Evolutionary conservation across 1,140 invertebrate species (phyloP), one percentile per base, ranked within the genome.

Genomic region (Ceratina australensis): DNA sequence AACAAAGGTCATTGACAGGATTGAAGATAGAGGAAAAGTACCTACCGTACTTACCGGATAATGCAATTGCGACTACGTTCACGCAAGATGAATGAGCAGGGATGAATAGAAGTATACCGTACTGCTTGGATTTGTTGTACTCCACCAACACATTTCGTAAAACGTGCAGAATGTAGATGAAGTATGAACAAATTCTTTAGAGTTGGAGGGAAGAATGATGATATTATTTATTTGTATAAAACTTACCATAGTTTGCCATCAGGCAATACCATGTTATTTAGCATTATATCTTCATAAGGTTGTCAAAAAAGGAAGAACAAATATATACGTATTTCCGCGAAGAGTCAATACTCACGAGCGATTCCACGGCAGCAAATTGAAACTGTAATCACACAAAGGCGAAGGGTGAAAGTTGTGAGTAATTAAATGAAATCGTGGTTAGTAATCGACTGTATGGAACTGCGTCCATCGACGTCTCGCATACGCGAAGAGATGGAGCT

Each of bases 1-100:
- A 42, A 54, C 72, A 49, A 56, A 64, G 67, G 56, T 63, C 60
- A 71, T 69, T 65, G 74, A 80, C 66, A 74, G 72, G 61, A 50
- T 54, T 26, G 68, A 56, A 56, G 54, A 52, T 42, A 67, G 69
- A 60, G 20, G 72, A 77, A 72, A 81, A 72, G 80, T 80, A 71
- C 67, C 74, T 60, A 42, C 52, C 5, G 20, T 8, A 63, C 28
- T 5, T 71, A 20, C 49, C 18, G 50, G 76, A 22, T 73, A 73
- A 72, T 22, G 52, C 76, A 24, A 22, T 68, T 28, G 28, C 26
- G 22, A 24, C 16, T 42, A 20, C 13, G 13, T 15, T n/a, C 13
- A 0, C 5, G 16, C 13, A 15, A 57, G 57, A 13, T 54, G 15
- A 20, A 28, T 4, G 2, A n/a, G n/a, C 5, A 5, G 3, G 56